A percentile compares a stretch with the other conserved stretches of the same genome.
Evolutionary conservation across 2,113 vertebrate species (phyloP).

Genomic region (Heptranchias perlo): DNA sequence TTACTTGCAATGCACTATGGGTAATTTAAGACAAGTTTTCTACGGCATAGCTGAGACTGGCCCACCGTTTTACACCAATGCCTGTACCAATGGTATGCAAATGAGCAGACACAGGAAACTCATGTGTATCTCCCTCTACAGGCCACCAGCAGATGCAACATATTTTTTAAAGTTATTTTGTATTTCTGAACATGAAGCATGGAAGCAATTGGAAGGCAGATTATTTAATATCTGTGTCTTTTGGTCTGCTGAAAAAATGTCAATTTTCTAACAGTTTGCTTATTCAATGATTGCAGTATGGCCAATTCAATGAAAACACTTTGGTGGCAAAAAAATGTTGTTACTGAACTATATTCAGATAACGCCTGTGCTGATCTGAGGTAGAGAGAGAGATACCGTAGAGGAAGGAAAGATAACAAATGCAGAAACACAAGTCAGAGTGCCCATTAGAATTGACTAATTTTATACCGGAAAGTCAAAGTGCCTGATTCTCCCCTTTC

Average conservation of each 20-base stretch:
- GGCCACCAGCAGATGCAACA: not conserved
- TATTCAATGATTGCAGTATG: not conserved
- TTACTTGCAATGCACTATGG: not conserved
- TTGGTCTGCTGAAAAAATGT: not conserved
- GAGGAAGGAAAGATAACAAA: not conserved
- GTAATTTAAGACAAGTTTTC: not conserved
- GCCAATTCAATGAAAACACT: not conserved
- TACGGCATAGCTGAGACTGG: not conserved
- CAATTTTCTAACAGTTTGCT: not conserved
- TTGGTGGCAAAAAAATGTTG: not conserved
- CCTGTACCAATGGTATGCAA: not conserved
- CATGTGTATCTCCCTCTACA: not conserved
- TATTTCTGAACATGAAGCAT: not conserved
- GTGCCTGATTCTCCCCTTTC: not conserved
- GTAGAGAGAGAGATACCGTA: not conserved
- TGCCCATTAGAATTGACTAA: not conserved
- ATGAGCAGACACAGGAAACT: not conserved
- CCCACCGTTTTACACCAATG: not conserved
- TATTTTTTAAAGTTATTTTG: not conserved
- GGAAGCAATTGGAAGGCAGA: not conserved
- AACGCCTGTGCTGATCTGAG: not conserved
- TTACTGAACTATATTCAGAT: not conserved
- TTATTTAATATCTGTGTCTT: not conserved
- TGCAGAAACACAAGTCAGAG: not conserved
- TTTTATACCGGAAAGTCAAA: not conserved